Base-by-base conservation (phyloP, 1,140 invertebrate genomes). In the Eciton burchellii region DNA sequence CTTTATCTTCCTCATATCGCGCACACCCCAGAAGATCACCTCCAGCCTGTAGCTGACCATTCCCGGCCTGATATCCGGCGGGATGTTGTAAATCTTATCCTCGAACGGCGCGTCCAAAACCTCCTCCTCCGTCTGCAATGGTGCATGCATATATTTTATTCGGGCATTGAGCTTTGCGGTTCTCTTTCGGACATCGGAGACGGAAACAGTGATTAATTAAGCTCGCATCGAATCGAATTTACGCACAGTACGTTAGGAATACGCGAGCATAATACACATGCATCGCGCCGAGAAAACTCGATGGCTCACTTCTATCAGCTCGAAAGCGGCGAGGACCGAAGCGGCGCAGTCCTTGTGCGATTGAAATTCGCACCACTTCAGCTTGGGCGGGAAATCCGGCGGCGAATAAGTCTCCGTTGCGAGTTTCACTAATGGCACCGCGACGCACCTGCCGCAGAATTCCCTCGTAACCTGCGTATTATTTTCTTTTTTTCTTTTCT, bases 1-100 rank as follows among this genome's bases (percentile, higher is more conserved):
- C 77, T 94, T 89, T 4, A 94, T 85, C 85, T 94, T 95, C 71
- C 92, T 94, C 81, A 96, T 91, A 60, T 96, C 93, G 24, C 95
- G 90, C 0, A 96, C 90, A 19, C 96, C 96, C 96, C 95, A 96
- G 91, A 96, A 96, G 68, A 95, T 94, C 5, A 96, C 92, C 79
- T 96, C 95, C 2, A 96, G 84, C n/a, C 92, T 89, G 60, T 93
- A 91, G 29, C 81, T 90, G 16, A 87, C 85, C 91, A 93, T 93
- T 76, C 73, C 88, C 1, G 95, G 94, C 65, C 92, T 92, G 85
- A 95, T 94, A 81, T 95, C 94, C 47, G 93, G 90, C 12, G 95
- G 95, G 41, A 95, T 93, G 45, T 87, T 90, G 62, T 92, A 92
- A 3, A 93, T 91, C 65, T 92, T 90, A 1, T 92, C 91, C 63